Percentiles rank a stretch among this genome's conserved stretches.
These are phyloP conservation scores for Lasiurus cinereus DNA, from an alignment of 2,113 vertebrate genomes.

Conservation along the genomic window DNA sequence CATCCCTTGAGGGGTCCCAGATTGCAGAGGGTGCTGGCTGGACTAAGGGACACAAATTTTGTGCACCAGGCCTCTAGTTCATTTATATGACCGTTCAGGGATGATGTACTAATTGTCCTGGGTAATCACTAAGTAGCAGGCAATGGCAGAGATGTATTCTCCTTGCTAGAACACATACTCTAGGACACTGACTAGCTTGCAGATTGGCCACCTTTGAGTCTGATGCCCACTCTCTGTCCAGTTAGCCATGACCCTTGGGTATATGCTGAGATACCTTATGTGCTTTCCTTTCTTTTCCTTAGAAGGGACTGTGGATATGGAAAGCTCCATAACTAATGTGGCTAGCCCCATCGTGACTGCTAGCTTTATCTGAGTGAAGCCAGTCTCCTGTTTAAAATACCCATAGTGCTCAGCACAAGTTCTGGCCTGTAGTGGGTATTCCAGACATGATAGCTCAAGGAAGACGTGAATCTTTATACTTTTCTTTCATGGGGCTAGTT, in stretches of 20 bases:
- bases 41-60: no score
- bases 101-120: not conserved
- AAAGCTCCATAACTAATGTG: not conserved
- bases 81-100: not conserved
- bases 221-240: not conserved
- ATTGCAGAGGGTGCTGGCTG: no score
- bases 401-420: not conserved
- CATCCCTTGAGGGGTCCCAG: no score
- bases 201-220: not conserved
- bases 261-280: fast-evolving
- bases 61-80: not conserved
- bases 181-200: not conserved
- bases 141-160: not conserved
- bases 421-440: not conserved
- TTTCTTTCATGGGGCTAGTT: not conserved
- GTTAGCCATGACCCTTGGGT: not conserved
- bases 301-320: not conserved
- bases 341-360: not conserved
- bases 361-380: not conserved
- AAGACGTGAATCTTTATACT: not conserved
- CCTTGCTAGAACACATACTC: not conserved
- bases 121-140: not conserved
- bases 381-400: not conserved
- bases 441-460: not conserved
- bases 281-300: not conserved